Evolutionary conservation across 2,888 invertebrate species (phyloP), one percentile per base, ranked within the genome.

Genomic region (Noctua janthina): DNA sequence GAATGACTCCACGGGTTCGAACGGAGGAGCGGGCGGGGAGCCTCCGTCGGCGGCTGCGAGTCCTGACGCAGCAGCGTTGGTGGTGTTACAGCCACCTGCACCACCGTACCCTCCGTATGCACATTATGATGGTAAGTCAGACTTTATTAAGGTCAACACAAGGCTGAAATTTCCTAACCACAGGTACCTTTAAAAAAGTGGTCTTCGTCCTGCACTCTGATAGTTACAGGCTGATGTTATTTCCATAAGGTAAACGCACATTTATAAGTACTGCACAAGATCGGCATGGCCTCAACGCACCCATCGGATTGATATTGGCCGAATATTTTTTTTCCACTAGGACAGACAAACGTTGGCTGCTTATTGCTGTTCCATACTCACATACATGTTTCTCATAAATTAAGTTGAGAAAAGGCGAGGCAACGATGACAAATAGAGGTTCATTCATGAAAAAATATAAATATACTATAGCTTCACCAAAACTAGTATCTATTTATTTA

Each of bases 31-130:
- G 1, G 95, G 95, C 0, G 96, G 95, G 0, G 97, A 97, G 87
- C 97, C 97, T 11, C 96, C 97, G 0, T 96, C 96, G 2, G 96
- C 96, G 1, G 96, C 97, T 0, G 96, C 96, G 56, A 96, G 96
- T 82, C 97, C 96, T 39, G 96, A 96, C 87, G 96, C 97, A 2
- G 96, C 96, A 1, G 96, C 97, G 35, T 92, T 96, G 79, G 96
- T 96, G 15, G 97, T 97, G 62, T 91, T 97, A 20, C 96, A 97
- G 85, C 96, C 97, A 0, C 96, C 97, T 69, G 96, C 96, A 75
- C 97, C 96, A 56, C 97, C 96, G 5, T 96, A 96, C 89, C 96
- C 96, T 75, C 96, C 97, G 6, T 96, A 96, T 88, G 96, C 96
- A 59, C 97, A 97, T 91, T 97, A 97, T 87, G 96, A 97, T 88